Base-by-base conservation (phyloP, 2,888 invertebrate genomes). In the Xanthostigma xanthostigma region DNA sequence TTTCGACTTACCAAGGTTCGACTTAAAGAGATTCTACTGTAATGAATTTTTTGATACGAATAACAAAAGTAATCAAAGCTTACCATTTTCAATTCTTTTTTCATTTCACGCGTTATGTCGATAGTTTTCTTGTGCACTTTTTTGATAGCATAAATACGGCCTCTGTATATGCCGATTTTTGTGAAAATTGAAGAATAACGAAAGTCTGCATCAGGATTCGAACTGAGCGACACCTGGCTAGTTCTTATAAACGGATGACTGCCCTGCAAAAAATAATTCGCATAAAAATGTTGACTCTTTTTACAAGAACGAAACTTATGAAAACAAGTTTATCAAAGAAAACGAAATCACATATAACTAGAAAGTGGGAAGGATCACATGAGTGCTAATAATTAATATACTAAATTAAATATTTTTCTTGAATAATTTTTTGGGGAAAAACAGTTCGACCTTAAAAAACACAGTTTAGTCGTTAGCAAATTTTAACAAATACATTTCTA, bases 151-250 rank as follows among this genome's bases (percentile, higher is more conserved):
- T 92, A 84, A 49, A 92, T 76, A 47, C 89, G 76, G 1, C 91
- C 91, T 59, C 85, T 84, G 68, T 91, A 94, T 53, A 90, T 76
- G 9, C 91, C 93, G 40, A 94, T 85, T 60, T 88, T 86, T 0
- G 93, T 91, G 66, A 87, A 93, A 58, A 92, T 86, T 55, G 87
- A 87, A 0, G 89, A 88, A 64, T 89, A 90, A 33, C 91, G 80
- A 63, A 88, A 88, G 67, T 93, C 93, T 5, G 87, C 78, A 64
- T 92, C 91, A 0, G 87, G 87, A 67, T 91, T 91, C n/a, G 92
- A 93, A 60, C 86, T 89, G 52, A 93, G 72, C 1, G 92, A 93
- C 45, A 90, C 85, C 68, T 92, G 91, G 64, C 91, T 92, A 51
- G 88, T 87, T 42, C 89, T 75, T 46, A 85, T 81, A 48, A 77